Base-by-base conservation (phyloP, 2,797 vertebrate species). In the Epinephelus coioides region DNA sequence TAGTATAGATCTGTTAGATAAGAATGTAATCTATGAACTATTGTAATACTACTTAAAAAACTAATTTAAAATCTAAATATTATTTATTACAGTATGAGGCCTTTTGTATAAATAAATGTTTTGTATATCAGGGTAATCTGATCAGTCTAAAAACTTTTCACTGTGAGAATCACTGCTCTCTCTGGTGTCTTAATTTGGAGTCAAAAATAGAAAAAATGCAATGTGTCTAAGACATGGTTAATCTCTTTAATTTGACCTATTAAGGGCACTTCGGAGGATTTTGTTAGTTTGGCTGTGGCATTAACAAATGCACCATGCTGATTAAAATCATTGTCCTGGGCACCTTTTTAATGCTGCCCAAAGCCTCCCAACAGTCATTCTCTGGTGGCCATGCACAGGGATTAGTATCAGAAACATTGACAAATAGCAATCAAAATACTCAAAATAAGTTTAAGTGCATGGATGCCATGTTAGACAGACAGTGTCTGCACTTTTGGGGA, bases 381-480 rank as follows among this genome's bases (percentile, higher is more conserved):
- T 69, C 54, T 18, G 53, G 54, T 69, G 82, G 56, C 54, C 62
- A 5, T 30, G 64, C 55, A 50, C 71, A 25, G 62, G 64, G 62
- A 86, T 85, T 80, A 73, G 38, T 85, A 83, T 82, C 68, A 78
- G 69, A 84, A 79, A 68, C 61, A 67, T 73, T 60, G 49, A 73
- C 70, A 81, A 82, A 76, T 57, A 86, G 79, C 72, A 85, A 82
- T 90, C 80, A 78, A 54, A 74, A 81, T 30, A 65, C 73, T 76
- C 63, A 68, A 86, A 78, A 80, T 72, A 73, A 85, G 38, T 85
- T 78, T 61, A 78, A 71, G 62, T 80, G 79, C 69, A 77, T 34
- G 61, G 71, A 64, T 69, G 64, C 63, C 34, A 44, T 75, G 70
- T n/a, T 51, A 19, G 74, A 67, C 43, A 56, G 80, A 64, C 76